Evolutionary conservation across 1,140 invertebrate species (phyloP), one percentile per base, ranked within the genome.

Genomic region (Leptonema lineaticorne): DNA sequence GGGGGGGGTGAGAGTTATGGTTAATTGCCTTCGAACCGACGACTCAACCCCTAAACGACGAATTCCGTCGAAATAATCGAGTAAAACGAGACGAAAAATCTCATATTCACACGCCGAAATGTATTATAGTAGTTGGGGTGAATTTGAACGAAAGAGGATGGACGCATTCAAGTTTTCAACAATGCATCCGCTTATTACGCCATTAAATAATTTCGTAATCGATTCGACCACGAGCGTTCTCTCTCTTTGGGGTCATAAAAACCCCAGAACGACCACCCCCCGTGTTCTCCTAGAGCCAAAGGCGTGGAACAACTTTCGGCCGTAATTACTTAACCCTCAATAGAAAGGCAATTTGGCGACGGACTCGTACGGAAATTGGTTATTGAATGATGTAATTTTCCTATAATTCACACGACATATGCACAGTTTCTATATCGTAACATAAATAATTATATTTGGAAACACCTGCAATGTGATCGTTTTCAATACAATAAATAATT

Each of bases 201-300:
- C 58, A 62, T 62, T 62, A 64, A 64, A 64, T 46, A 64, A 64
- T 64, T 64, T 30, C 62, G 41, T 64, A 64, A 64, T 50, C 62
- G 62, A 53, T 64, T 64, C 62, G 29, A 45, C 59, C 59, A 45
- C 59, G 22, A 58, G 48, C 48, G 48, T 53, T 20, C 48, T 53
- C 56, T 27, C n/a, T n/a, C n/a, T n/a, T n/a, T 16, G 62, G 62
- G 41, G 45, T 64, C 62, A 50, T 64, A 64, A 64, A 64, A 50
- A 64, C 62, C 41, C 41, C 41, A n/a, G n/a, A n/a, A n/a, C n/a
- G n/a, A n/a, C n/a, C n/a, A n/a, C 41, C 45, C 46, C 20, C 7
- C 45, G 28, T 58, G n/a, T n/a, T n/a, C n/a, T n/a, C n/a, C n/a
- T n/a, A n/a, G n/a, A n/a, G n/a, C n/a, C 26, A 18, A 30, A 41